Conservation (phyloP, 2,888 invertebrate species). For the Ectropis crepuscularia region DNA sequence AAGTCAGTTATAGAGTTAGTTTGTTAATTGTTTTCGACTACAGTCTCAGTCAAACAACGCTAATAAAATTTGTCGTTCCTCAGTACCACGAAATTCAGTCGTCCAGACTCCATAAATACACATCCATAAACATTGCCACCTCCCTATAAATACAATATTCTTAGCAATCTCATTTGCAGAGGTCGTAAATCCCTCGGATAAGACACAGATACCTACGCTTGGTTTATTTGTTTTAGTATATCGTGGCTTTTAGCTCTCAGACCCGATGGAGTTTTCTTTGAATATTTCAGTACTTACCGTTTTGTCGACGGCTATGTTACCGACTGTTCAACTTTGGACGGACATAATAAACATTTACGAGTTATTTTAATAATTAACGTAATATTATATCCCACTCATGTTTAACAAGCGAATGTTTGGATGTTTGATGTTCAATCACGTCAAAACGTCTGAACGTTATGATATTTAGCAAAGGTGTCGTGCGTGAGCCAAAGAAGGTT, state of each 20-base stretch:
- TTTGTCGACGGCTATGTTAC: not conserved
- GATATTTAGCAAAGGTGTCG: too few relatives aligned
- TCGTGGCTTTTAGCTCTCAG: constrained; percentile 26
- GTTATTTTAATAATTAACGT: too few relatives aligned
- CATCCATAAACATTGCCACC: constrained; percentile 3
- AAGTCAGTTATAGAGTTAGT: too few relatives aligned
- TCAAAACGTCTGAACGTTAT: too few relatives aligned
- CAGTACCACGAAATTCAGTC: not conserved
- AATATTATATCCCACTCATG: too few relatives aligned
- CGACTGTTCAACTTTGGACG: not conserved
- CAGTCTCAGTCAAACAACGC: too few relatives aligned
- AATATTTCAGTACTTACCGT: constrained; percentile 11
- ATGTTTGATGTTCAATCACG: too few relatives aligned
- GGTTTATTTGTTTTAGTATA: constrained; percentile 41
- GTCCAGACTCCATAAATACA: constrained; percentile 14
- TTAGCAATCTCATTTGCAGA: constrained; percentile 42
- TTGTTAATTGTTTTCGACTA: too few relatives aligned
- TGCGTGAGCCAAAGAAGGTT: too few relatives aligned
- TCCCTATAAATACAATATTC: constrained; percentile 39
- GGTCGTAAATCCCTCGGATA: constrained; percentile 45
- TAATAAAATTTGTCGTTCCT: too few relatives aligned
- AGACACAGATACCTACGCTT: constrained; percentile 39
- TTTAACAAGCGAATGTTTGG: too few relatives aligned
- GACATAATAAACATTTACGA: not conserved
- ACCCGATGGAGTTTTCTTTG: constrained; percentile 7